Base-by-base conservation (phyloP, 2,888 invertebrate genomes). In the Caenorhabditis imperialis region DNA sequence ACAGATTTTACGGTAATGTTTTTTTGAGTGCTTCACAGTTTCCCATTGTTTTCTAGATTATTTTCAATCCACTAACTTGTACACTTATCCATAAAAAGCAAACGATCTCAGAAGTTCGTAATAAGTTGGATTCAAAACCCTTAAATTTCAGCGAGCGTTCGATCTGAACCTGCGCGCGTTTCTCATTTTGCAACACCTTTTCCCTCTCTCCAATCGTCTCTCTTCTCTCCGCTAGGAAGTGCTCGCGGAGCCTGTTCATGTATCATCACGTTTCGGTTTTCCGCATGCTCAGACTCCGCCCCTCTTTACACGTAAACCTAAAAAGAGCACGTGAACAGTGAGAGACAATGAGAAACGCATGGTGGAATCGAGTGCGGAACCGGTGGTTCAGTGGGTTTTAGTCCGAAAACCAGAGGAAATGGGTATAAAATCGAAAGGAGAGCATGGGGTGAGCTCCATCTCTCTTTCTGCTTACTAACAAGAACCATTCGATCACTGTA, bases 211-310 rank as follows among this genome's bases (percentile, higher is more conserved):
- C 48, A 47, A 54, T 55, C 40, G 47, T 48, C 48, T 40, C 48
- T 48, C 12, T 22, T 47, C 48, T 55, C 63, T 62, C 62, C 37
- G 18, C 3, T 38, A 20, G 25, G 23, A 44, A 33, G 2, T 44
- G 22, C 18, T 35, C 50, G 47, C 54, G 63, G 63, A 55, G 47
- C 25, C 16, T 45, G 37, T 53, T 27, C 45, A 48, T 65, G n/a
- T n/a, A 65, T 65, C 65, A 65, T 65, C 65, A 65, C 65, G 65
- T 65, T 65, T 65, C 42, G 48, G 60, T 42, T 51, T 47, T 37
- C 33, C 38, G 20, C 50, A 48, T 3, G 8, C 23, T 7, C 14
- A 20, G 18, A 25, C 62, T 48, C 54, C 55, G 55, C n/a, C 55
- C 65, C 25, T 23, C 44, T 44, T 42, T 65, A 22, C 65, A 65